These are phyloP conservation scores for Luidia sarsii DNA, from an alignment of 53 echinoderm and acorn worm species.

Conservation along the genomic window DNA sequence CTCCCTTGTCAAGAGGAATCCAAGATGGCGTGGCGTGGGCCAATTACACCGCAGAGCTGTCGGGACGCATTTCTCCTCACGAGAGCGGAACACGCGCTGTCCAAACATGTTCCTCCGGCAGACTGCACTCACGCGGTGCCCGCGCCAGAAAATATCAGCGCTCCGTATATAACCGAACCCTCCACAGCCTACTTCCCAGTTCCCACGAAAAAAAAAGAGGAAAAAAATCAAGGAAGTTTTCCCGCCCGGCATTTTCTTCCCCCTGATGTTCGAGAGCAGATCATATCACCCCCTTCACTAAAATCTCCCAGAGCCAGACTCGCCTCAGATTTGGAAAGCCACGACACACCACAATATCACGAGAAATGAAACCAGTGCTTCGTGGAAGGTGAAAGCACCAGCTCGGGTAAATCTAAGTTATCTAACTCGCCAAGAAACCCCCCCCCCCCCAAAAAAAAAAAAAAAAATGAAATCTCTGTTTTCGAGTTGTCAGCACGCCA, in stretches of 20 bases:
- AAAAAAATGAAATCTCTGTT: not conserved
- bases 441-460: not conserved
- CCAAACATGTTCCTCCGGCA: conserved; percentile 36
- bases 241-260: too few relatives aligned
- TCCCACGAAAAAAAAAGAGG: conserved; percentile 11
- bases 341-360: conserved; percentile 8
- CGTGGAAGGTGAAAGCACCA: too few relatives aligned
- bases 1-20: conserved; percentile 17
- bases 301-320: conserved; percentile 18
- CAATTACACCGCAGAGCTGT: conserved; percentile 45
- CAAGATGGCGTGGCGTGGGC: conserved; percentile 48
- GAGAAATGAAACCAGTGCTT: not conserved
- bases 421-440: not conserved
- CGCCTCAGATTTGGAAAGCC: conserved; percentile 10
- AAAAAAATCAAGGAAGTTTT: too few relatives aligned
- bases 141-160: conserved; percentile 42
- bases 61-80: conserved; percentile 41
- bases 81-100: conserved; percentile 36
- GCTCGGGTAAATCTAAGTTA: too few relatives aligned
- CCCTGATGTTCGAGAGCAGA: conserved; percentile 23
- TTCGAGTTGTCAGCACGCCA: conserved; percentile 40
- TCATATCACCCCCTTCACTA: conserved; percentile 46
- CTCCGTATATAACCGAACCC: not conserved
- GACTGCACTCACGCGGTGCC: conserved; percentile 34
- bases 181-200: not conserved